Conservation (phyloP, 2,888 invertebrate species). For the Agrochola macilenta region DNA sequence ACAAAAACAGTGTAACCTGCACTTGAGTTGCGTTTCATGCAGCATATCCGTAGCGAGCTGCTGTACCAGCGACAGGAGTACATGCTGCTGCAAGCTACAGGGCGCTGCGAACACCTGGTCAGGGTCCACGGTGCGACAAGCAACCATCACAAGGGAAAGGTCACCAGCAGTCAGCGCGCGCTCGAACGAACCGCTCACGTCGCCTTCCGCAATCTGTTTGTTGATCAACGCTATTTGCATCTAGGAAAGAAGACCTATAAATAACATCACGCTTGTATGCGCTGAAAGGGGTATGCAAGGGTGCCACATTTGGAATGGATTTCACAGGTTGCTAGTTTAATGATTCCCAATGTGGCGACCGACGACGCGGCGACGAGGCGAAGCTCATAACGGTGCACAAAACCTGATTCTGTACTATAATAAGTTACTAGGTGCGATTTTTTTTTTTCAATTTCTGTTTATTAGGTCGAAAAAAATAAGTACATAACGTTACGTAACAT, state of each 20-base stretch:
- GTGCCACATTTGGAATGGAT: neutral
- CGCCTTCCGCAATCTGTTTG: conserved; percentile 88
- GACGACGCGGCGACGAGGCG: too few species aligned
- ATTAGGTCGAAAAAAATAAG: too few species aligned
- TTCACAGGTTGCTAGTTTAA: neutral
- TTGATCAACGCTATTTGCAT: conserved; percentile 80
- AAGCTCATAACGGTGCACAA: neutral
- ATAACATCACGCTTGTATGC: neutral
- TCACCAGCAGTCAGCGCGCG: conserved; percentile 96
- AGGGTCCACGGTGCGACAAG: conserved; percentile 95
- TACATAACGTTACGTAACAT: too few species aligned
- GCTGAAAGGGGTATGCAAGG: neutral
- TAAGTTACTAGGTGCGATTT: neutral
- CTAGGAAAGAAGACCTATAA: conserved; percentile 59
- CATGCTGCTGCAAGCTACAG: conserved; percentile 95
- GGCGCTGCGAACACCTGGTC: conserved; percentile 92
- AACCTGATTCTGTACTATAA: neutral
- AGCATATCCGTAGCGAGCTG: conserved; percentile 97
- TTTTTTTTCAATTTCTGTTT: neutral
- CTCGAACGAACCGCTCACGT: conserved; percentile 96
- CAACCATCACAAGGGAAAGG: conserved; percentile 95
- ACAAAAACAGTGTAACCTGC: conserved; percentile 73
- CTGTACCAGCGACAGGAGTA: conserved; percentile 97
- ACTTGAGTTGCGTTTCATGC: conserved; percentile 92
- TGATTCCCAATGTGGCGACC: neutral